Evolutionary conservation across 1,140 invertebrate species (phyloP), one percentile per base, ranked within the genome.

Genomic region (Triops longicaudatus): DNA sequence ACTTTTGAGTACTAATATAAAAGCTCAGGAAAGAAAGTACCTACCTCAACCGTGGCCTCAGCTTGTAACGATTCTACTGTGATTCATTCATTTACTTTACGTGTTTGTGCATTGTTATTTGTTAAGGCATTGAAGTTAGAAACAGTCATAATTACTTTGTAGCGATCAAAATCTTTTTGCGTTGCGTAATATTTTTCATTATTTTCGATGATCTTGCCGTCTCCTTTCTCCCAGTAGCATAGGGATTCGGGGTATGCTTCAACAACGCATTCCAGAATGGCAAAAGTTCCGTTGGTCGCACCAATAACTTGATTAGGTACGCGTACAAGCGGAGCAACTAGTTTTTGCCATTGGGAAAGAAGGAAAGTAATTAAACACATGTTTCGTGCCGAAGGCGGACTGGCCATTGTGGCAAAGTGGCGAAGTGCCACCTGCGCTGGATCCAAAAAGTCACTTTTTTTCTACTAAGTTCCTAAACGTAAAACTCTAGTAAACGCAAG

Each of bases 191-290:
- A 92, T 81, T 92, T 91, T 2, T 89, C 87, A 72, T 86, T 86
- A 22, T 87, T 87, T 88, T 92, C 85, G 0, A 94, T 81, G 9
- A 94, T 88, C 74, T 89, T 86, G n/a, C 90, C 91, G 78, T 94
- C 91, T 6, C 87, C 85, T 42, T 89, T 86, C 81, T 95, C 92
- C 96, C 96, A 98, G 81, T 93, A 93, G 75, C 89, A 89, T 1
- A 95, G 87, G 0, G 93, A 90, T 80, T 93, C 91, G 0, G 96
- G 95, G 83, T 90, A 96, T 0, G 94, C 93, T 84, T 97, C 94
- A 0, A 95, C 90, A 82, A 93, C 79, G 77, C 86, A 87, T 75
- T 88, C 85, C 37, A 88, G 80, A 37, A 85, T 82, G 11, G 90
- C 91, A 1, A 84, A 87, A 9, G 88, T 89, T 78, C 90, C 90